phyloP scores from a whole-genome alignment of 2,113 vertebrate species.

The Hemiprocne comata region DNA sequence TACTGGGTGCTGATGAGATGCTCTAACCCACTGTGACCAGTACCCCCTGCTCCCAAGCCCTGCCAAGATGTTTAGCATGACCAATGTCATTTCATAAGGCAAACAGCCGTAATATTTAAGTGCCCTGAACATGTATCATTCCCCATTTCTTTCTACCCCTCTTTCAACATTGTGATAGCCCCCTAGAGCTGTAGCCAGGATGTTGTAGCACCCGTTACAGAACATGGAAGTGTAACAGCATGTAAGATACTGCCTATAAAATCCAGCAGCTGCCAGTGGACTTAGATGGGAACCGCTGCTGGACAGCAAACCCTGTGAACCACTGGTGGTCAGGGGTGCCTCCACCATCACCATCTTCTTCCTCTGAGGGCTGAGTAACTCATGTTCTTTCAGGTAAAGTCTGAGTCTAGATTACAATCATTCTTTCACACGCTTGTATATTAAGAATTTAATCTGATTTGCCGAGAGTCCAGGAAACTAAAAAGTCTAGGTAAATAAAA shows the following conservation, averaged over 20 bases:
- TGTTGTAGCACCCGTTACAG: background rate
- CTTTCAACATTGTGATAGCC: background rate
- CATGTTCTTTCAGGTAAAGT: background rate
- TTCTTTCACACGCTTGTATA: background rate
- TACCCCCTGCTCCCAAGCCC: background rate
- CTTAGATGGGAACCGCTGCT: background rate
- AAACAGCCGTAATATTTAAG: background rate
- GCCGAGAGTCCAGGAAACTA: background rate
- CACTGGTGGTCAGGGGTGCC: background rate
- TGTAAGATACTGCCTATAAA: background rate
- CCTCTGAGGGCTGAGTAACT: background rate
- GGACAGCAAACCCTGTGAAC: background rate
- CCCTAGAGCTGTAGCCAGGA: background rate
- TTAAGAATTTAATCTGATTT: background rate
- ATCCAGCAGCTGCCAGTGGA: background rate
- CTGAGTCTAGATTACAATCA: background rate
- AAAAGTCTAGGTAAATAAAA: background rate
- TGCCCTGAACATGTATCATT: rapidly evolving
- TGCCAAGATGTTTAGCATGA: background rate
- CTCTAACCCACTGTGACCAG: background rate
- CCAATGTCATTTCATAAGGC: background rate
- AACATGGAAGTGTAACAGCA: background rate
- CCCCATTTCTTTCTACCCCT: background rate
- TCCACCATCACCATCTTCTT: rapidly evolving
- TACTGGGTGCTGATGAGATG: background rate